These are phyloP conservation scores for Thalassaphorura encarpata DNA, from an alignment of 1,140 invertebrate species.

Conservation along the genomic window DNA sequence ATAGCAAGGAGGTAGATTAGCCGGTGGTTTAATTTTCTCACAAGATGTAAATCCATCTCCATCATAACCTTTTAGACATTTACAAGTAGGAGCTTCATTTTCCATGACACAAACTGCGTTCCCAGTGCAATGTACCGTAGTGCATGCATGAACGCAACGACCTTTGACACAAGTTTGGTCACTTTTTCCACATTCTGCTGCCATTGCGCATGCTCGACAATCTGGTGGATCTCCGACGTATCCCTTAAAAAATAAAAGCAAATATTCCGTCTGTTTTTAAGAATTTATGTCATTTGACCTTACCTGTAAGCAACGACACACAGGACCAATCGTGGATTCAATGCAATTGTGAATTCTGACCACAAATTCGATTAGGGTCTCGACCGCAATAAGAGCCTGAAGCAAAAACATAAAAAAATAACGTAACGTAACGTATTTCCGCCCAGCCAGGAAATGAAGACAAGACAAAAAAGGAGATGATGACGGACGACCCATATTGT, in stretches of 20 bases:
- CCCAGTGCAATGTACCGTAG: constrained; percentile 24
- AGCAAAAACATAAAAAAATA: not conserved
- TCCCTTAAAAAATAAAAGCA: constrained; percentile 47
- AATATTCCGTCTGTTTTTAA: not conserved
- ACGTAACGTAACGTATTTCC: not conserved
- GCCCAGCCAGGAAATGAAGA: not conserved
- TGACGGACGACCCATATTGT: too few relatives aligned
- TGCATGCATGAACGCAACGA: constrained; percentile 30
- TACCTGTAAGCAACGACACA: constrained; percentile 39
- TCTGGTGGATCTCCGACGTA: constrained; percentile 64
- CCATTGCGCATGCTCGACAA: constrained; percentile 67
- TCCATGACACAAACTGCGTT: constrained; percentile 32
- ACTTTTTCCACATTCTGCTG: constrained; percentile 57
- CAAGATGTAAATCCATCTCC: constrained; percentile 54
- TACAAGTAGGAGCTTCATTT: constrained; percentile 26
- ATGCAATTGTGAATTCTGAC: constrained; percentile 31
- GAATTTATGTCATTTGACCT: constrained; percentile 37
- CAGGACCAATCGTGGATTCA: constrained; percentile 30
- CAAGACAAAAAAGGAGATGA: too few relatives aligned
- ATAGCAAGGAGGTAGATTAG: constrained; percentile 66
- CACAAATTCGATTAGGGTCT: constrained; percentile 31
- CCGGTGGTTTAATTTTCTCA: constrained; percentile 28
- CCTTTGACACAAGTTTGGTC: constrained; percentile 60
- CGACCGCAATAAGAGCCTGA: constrained; percentile 31
- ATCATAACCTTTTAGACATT: constrained; percentile 37